Evolutionary conservation across 2,797 vertebrate genomes (phyloP), one percentile per base, ranked within the genome.

Genomic region (Smutsia gigantea): DNA sequence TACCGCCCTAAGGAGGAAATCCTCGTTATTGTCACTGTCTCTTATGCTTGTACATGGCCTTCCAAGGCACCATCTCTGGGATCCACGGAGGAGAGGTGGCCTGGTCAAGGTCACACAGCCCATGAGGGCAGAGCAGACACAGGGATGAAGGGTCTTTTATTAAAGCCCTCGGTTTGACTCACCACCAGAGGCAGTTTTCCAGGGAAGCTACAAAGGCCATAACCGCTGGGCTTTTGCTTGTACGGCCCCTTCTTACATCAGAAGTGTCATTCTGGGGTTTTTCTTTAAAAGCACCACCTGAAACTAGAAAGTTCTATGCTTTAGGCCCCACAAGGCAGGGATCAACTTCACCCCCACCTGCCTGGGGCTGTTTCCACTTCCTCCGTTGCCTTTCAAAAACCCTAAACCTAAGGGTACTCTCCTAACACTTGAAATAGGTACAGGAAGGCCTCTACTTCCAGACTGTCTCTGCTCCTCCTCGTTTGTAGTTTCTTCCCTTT

Each of bases 11-110:
- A 19, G 25, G 66, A 39, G 25, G 37, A 86, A 42, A 34, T 7
- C 8, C 2, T 4, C 21, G 6, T 11, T 39, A 25, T 27, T n/a
- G 27, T 7, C 13, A 9, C 39, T 42, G 18, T 23, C 46, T 23
- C 64, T 23, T 53, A 0, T 0, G 1, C 0, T 1, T 0, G 2
- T 12, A 13, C 0, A 15, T 10, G 68, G 19, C 29, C 14, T 64
- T 25, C 77, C 5, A 14, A 74, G 0, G 86, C 3, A 14, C 29
- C 37, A 18, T 9, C 18, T 72, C 31, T 0, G 34, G 3, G 57
- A 29, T 25, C 66, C 10, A 2, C 5, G 17, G 25, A 53, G 49
- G 34, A 19, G 2, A 49, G 46, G 71, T 34, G n/a, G n/a, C 8
- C 2, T 2, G 5, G 53, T 93, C 55, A 59, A 72, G 74, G 39